Evolutionary conservation across 2,888 invertebrate species (phyloP), one percentile per base, ranked within the genome.

Genomic region (Boloria euphrosyne): DNA sequence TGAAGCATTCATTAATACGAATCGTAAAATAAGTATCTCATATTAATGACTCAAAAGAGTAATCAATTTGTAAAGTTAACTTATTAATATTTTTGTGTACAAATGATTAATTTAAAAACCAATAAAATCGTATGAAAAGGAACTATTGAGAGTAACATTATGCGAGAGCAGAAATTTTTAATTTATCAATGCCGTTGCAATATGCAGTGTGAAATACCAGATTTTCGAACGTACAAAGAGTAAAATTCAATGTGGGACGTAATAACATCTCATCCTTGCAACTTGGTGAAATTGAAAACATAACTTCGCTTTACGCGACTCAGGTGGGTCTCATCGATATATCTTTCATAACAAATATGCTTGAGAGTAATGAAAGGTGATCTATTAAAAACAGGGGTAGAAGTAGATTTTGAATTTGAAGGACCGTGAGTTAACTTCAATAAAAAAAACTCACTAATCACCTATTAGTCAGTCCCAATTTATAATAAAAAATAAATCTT

Each of bases 261-360:
- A 67, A 67, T 66, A 65, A 60, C 43, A 64, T 66, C 67, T 61
- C 60, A 51, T 53, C 60, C 43, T 64, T 52, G 57, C 59, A 62
- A 62, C 60, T 44, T 61, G 67, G 62, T 80, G 73, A 84, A 82
- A 85, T 84, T 84, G 83, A 80, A 83, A 76, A 74, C 82, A 85
- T 85, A 84, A 85, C 78, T 83, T 80, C 78, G 80, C 77, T 80
- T 81, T 80, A 79, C 72, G 71, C 69, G 79, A 73, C 78, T 74
- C 83, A 83, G 83, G 80, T 82, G 81, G 78, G 1, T 27, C 7
- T 18, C 43, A 27, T 47, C 14, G 2, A 61, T 61, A 17, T 22
- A 18, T 17, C 27, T 54, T 31, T 44, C 18, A 3, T 51, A 18
- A 17, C n/a, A 31, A 14, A 13, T 16, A 38, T 38, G 31, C 31